Evolutionary conservation across 2,888 invertebrate species (phyloP).

Genomic region (Caenorhabditis japonica): DNA sequence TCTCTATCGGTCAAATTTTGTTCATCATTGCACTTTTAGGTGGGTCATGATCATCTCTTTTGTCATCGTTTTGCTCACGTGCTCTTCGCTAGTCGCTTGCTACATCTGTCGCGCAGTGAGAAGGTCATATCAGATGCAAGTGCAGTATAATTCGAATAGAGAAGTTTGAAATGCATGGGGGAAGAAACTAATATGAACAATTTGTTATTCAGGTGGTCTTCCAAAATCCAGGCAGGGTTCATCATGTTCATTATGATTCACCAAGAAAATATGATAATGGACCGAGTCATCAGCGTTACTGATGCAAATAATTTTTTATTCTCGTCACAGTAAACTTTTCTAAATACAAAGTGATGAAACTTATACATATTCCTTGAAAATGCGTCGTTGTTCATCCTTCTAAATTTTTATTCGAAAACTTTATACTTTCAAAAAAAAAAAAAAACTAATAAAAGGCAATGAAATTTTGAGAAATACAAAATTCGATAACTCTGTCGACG

Average conservation of each 20-base stretch:
- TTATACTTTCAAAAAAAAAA: no score
- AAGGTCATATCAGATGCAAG: slow-evolving; percentile 62
- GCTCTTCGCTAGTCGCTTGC: slow-evolving; percentile 69
- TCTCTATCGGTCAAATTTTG: no score
- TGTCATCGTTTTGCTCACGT: slow-evolving; percentile 64
- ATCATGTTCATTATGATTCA: slow-evolving; percentile 59
- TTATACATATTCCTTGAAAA: no score
- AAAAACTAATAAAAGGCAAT: slow-evolving; percentile 6
- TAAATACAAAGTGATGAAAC: no score
- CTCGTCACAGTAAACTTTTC: no score
- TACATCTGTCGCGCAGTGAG: slow-evolving; percentile 68
- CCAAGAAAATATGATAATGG: slow-evolving; percentile 26
- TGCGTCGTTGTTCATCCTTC: no score
- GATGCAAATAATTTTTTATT: background rate
- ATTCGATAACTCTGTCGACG: slow-evolving; percentile 20
- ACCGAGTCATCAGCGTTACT: slow-evolving; percentile 3
- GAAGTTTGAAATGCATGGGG: slow-evolving; percentile 29
- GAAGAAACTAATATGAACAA: background rate
- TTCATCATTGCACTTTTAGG: slow-evolving; percentile 55
- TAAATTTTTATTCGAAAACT: no score
- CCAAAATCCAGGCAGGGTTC: slow-evolving; percentile 59
- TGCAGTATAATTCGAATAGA: slow-evolving; percentile 46
- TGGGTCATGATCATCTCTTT: slow-evolving; percentile 67
- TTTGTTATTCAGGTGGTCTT: slow-evolving; percentile 45
- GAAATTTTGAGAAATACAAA: slow-evolving; percentile 24